A percentile compares a stretch with the other conserved stretches of the same genome.
Conservation (phyloP, 2,797 vertebrate genomes). For the Oryzias sinensis region DNA sequence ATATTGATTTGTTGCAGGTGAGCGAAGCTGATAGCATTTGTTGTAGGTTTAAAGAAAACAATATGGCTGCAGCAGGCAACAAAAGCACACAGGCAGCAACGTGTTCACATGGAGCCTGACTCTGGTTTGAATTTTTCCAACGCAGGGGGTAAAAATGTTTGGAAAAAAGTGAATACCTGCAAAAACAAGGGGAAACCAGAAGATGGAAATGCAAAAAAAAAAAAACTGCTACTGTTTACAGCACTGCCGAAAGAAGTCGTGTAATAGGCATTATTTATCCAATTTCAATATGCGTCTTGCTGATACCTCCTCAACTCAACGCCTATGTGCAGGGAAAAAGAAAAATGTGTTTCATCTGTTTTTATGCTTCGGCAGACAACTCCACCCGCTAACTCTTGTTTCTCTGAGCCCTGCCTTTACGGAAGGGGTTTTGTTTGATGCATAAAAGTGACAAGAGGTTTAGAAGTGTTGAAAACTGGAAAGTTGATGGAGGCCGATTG, state of each 20-base stretch:
- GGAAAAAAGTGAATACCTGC: background rate
- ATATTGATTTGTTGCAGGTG: slow-evolving; percentile 51
- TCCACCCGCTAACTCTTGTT: slow-evolving; percentile 22
- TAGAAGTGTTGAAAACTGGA: slow-evolving; percentile 46
- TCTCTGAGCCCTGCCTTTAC: slow-evolving; percentile 45
- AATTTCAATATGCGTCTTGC: slow-evolving; percentile 10
- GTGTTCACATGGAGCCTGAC: background rate
- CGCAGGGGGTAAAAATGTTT: background rate
- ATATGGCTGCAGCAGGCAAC: slow-evolving; percentile 5
- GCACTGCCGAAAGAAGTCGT: slow-evolving; percentile 5
- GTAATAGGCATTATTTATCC: slow-evolving; percentile 3
- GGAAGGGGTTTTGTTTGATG: slow-evolving; percentile 49
- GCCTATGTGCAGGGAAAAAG: background rate
- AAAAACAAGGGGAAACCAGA: background rate
- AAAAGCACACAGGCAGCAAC: slow-evolving; percentile 5
- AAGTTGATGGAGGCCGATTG: slow-evolving; percentile 22
- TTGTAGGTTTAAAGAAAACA: slow-evolving; percentile 24
- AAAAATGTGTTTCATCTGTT: background rate
- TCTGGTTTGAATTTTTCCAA: background rate
- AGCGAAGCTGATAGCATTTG: slow-evolving; percentile 23
- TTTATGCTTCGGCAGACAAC: slow-evolving; percentile 15
- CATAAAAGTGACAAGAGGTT: slow-evolving; percentile 40
- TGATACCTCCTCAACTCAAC: slow-evolving; percentile 8
- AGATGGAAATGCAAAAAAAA: background rate
- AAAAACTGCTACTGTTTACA: background rate